Evolutionary conservation across 2,888 invertebrate species (phyloP).

Genomic region (Palloptera scutellata): DNA sequence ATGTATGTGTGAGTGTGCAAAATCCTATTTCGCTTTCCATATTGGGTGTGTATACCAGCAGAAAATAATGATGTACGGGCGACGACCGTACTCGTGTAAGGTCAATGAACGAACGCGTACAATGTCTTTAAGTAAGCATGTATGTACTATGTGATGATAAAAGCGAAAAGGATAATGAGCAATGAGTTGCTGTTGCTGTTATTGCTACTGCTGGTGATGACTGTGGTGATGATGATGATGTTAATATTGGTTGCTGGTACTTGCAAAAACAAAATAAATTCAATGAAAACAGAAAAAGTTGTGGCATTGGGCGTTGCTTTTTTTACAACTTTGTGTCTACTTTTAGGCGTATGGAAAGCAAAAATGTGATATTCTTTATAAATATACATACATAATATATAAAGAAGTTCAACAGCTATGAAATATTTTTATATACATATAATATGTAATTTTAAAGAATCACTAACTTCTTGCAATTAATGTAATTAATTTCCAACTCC

Average conservation of each 20-base stretch:
- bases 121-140: conserved; percentile 31
- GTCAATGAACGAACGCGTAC: conserved; percentile 48
- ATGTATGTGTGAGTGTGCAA: conserved; percentile 43
- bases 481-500: not conserved
- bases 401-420: no score
- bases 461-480: no score
- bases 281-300: no score
- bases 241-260: no score
- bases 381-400: no score
- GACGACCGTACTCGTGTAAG: conserved; percentile 50
- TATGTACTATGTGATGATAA: conserved; percentile 60
- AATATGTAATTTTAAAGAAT: no score
- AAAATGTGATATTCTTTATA: not conserved
- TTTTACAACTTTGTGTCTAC: not conserved
- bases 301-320: not conserved
- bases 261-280: no score
- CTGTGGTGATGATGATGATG: not conserved
- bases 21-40: conserved; percentile 60
- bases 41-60: conserved; percentile 57
- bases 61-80: conserved; percentile 39
- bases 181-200: no score
- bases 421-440: no score
- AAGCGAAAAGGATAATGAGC: conserved; percentile 57
- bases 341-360: not conserved
- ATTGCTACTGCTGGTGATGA: no score